Evolutionary conservation across 1,140 invertebrate species (phyloP).

Genomic region (Copidosoma floridanum): DNA sequence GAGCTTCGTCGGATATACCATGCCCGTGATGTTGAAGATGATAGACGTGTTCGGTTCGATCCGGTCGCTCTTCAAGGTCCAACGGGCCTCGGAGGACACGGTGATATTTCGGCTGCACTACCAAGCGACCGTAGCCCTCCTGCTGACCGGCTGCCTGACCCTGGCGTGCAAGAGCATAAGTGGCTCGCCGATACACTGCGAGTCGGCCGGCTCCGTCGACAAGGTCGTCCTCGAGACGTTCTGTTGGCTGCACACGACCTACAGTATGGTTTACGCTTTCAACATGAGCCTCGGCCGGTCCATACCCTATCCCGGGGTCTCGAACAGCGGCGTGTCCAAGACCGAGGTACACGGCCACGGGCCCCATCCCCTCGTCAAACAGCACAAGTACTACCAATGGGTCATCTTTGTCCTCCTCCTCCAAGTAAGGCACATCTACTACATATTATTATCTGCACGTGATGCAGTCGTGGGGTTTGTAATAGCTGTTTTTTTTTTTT

Average conservation of each 20-base stretch:
- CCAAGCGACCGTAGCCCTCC: conserved; percentile 58
- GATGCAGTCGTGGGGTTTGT: no score
- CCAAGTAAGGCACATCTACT: conserved; percentile 62
- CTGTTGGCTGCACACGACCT: conserved; percentile 74
- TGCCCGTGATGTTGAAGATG: conserved; percentile 55
- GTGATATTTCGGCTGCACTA: conserved; percentile 64
- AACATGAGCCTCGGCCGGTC: conserved; percentile 55
- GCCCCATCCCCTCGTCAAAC: conserved; percentile 51
- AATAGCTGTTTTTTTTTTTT: no score
- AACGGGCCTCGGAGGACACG: conserved; percentile 59
- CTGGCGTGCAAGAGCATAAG: conserved; percentile 62
- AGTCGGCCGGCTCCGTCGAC: conserved; percentile 61
- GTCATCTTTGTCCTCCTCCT: conserved; percentile 66
- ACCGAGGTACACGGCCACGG: conserved; percentile 47
- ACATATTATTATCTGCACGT: no score
- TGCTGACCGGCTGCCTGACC: conserved; percentile 58
- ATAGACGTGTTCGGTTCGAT: conserved; percentile 54
- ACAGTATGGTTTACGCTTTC: conserved; percentile 62
- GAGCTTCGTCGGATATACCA: no score
- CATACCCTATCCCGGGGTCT: conserved; percentile 60
- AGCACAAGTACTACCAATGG: conserved; percentile 66
- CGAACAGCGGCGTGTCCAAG: conserved; percentile 48
- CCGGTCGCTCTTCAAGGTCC: conserved; percentile 57
- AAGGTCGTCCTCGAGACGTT: conserved; percentile 68
- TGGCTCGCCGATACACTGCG: conserved; percentile 66